Evolutionary conservation across 1,140 invertebrate species (phyloP).

Genomic region (Calliopsis andreniformis): DNA sequence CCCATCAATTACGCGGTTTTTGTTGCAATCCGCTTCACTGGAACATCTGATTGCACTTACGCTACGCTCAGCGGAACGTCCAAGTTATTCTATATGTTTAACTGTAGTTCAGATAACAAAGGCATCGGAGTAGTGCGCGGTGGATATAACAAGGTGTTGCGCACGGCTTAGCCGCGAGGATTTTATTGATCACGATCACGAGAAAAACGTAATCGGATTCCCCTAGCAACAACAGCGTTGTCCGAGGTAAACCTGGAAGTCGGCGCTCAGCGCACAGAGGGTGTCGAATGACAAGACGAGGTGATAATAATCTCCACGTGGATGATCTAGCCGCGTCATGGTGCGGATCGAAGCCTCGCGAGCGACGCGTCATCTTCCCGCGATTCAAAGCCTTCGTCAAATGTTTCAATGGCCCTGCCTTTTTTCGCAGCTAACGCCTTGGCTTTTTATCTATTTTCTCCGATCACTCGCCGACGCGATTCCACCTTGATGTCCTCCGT

Average conservation of each 20-base stretch:
- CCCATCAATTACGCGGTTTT: slow-evolving; percentile 14
- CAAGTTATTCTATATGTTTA: neutral
- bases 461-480: neutral
- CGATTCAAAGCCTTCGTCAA: neutral
- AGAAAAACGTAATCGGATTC: slow-evolving; percentile 46
- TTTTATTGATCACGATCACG: slow-evolving; percentile 26
- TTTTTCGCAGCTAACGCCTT: neutral
- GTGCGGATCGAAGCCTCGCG: neutral
- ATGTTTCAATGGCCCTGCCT: neutral
- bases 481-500: neutral
- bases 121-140: no score
- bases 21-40: neutral
- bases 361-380: neutral
- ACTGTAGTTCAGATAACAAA: neutral
- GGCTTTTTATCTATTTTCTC: neutral
- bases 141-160: slow-evolving; percentile 11
- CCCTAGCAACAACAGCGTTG: slow-evolving; percentile 52
- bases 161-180: neutral
- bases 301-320: slow-evolving; percentile 33
- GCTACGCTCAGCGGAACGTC: slow-evolving; percentile 5
- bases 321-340: slow-evolving; percentile 10
- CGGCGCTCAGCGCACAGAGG: slow-evolving; percentile 8
- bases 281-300: slow-evolving; percentile 33
- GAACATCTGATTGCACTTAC: slow-evolving; percentile 5
- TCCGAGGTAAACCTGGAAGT: slow-evolving; percentile 44